Conservation (phyloP, 1,140 invertebrate species). For the Drosophila lowei region DNA sequence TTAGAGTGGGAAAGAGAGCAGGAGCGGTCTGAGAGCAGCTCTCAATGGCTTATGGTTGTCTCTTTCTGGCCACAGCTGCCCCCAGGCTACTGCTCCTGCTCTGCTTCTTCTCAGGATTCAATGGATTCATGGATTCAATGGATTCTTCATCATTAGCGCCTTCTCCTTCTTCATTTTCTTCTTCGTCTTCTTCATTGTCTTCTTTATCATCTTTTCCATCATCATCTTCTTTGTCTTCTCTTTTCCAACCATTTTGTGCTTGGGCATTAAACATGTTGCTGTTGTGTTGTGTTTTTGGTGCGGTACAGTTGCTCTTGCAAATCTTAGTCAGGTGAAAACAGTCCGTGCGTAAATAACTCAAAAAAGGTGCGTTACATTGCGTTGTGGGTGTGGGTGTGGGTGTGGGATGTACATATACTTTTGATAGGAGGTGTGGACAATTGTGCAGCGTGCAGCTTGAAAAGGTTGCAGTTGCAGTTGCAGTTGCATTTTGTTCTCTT, state of each 20-base stretch:
- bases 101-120: conserved; percentile 2
- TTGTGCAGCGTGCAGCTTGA: conserved; percentile 53
- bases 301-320: conserved; percentile 42
- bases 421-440: conserved; percentile 1
- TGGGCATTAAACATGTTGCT: conserved; percentile 67
- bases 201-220: conserved; percentile 8
- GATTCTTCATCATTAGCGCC: conserved; percentile 9
- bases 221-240: conserved; percentile 35
- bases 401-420: neutral
- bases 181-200: conserved; percentile 16
- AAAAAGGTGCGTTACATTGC: conserved; percentile 44
- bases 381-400: conserved; percentile 14
- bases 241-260: conserved; percentile 70
- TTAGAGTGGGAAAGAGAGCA: conserved; percentile 31
- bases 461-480: conserved; percentile 13
- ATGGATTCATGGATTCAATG: neutral
- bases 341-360: conserved; percentile 75
- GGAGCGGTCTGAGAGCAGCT: conserved; percentile 6
- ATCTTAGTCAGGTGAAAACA: conserved; percentile 60
- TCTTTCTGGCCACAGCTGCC: neutral
- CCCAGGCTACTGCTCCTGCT: conserved; percentile 30
- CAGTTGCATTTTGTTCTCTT: conserved; percentile 41
- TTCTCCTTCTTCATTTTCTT: conserved; percentile 25
- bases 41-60: neutral
- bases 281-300: conserved; percentile 40